Percentiles rank a stretch among this genome's conserved stretches.
Conservation (phyloP, 2,888 invertebrate genomes). For the Netelia virgata region DNA sequence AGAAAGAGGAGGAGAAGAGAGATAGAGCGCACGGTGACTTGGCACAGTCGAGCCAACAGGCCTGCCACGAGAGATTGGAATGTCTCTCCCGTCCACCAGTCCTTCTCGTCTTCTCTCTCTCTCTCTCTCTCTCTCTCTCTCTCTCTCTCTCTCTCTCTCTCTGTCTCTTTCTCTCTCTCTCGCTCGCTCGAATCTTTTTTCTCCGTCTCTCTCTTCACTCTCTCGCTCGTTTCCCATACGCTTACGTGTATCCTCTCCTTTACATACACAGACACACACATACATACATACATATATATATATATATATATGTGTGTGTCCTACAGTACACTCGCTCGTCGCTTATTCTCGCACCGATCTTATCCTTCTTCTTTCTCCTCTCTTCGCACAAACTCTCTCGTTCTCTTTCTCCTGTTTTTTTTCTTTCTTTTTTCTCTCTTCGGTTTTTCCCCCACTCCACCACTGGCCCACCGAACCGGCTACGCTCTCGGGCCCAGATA, state of each 20-base stretch:
- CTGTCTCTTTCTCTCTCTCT: too few relatives aligned
- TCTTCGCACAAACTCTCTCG: slow-evolving; percentile 57
- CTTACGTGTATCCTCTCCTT: slow-evolving; percentile 59
- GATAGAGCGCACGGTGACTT: slow-evolving; percentile 73
- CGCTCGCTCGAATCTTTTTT: slow-evolving; percentile 16
- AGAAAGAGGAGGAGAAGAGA: slow-evolving; percentile 66
- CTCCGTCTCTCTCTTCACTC: slow-evolving; percentile 28
- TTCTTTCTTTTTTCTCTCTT: slow-evolving; percentile 50
- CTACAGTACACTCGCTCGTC: slow-evolving; percentile 28
- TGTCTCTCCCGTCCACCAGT: slow-evolving; percentile 81
- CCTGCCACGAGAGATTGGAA: slow-evolving; percentile 84
- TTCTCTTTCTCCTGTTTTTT: slow-evolving; percentile 59
- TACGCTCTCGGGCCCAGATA: slow-evolving; percentile 52
- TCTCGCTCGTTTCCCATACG: slow-evolving; percentile 15
- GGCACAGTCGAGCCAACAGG: slow-evolving; percentile 74
- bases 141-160: too few relatives aligned
- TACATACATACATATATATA: not conserved
- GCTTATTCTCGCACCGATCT: slow-evolving; percentile 67
- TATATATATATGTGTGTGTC: not conserved
- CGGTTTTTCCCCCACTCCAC: slow-evolving; percentile 37
- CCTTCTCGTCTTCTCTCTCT: slow-evolving; percentile 39
- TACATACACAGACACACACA: not conserved
- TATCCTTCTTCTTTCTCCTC: slow-evolving; percentile 53
- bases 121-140: slow-evolving; percentile 33
- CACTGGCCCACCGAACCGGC: slow-evolving; percentile 59